Evolutionary conservation across 2,797 vertebrate genomes (phyloP), one percentile per base, ranked within the genome.

Genomic region (Gallinago nigripennis): DNA sequence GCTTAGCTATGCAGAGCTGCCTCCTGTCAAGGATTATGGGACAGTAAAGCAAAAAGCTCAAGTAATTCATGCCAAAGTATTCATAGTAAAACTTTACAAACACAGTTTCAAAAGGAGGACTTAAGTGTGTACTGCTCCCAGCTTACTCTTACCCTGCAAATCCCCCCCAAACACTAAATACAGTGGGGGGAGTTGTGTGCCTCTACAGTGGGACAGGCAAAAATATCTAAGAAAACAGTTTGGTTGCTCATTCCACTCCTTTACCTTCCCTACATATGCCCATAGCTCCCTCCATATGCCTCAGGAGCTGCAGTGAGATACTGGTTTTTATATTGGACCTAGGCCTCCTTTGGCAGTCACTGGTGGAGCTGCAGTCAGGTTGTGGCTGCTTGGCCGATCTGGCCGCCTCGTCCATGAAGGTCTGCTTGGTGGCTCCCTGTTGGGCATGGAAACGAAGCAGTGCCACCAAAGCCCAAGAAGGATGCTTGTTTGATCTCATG

Each of bases 271-370:
- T 19, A 18, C 20, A 16, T 15, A 12, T 0, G 2, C 30, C 10
- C 4, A 41, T 41, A 41, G 15, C 41, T 41, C 16, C 16, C 15
- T 41, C 41, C 41, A 41, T 41, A 16, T 41, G 41, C 41, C 41
- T 41, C 10, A 73, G 27, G 64, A 82, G 35, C 5, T 50, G 61
- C n/a, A 65, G 65, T 81, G 51, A 78, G 50, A 41, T 2, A n/a
- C n/a, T 30, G 58, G 20, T 24, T 66, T 78, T 65, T 17, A 8
- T 14, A 4, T 5, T 39, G 57, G 25, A 24, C 16, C 14, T 33
- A 4, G 18, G 64, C 46, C 21, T 17, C 17, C 7, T 0, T 1
- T 12, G 30, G 37, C n/a, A 37, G 72, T 3, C 2, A 1, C 20
- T 8, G 30, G 69, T 27, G 9, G 11, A 14, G 61, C 61, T 51